Evolutionary conservation across 2,797 vertebrate genomes (phyloP), one percentile per base, ranked within the genome.

Genomic region (Loris lydekkerianus): DNA sequence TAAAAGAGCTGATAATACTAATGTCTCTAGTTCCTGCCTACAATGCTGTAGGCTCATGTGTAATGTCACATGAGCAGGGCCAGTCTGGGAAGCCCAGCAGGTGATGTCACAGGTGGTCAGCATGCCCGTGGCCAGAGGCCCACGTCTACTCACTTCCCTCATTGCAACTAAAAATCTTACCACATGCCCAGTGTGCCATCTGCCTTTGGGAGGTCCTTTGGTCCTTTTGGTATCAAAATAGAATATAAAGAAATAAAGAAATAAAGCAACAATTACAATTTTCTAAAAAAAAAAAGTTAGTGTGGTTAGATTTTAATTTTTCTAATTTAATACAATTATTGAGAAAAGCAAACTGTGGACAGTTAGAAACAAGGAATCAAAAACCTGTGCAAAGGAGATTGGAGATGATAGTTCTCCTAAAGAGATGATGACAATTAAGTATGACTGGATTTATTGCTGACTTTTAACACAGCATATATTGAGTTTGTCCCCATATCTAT

Each of bases 321-420:
- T 97, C 97, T 98, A 98, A 98, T 98, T 98, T 98, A 97, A 97
- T 98, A 98, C 40, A 40, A 98, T 98, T 98, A 98, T 97, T 97
- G 96, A 95, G 96, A 96, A 98, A 98, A 98, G 91, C 93, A 98
- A 97, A 98, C 97, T 92, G 96, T 98, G 96, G 96, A 96, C 94
- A 96, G 96, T 95, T 80, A 97, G 96, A 86, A 95, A 91, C 67
- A 96, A 92, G 91, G 90, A 96, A 95, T 97, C 96, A 87, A 96
- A 97, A 98, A 95, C 53, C 67, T 96, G 85, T 43, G 76, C 80
- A 72, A 69, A 97, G 58, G 92, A 97, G 91, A 81, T 5, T 43
- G 69, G 61, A 67, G 14, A 72, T 91, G 95, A 97, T 93, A 88
- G 58, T 61, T 56, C 81, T 95, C 81, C 17, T 77, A 84, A 89